Percentiles rank a stretch among this genome's conserved stretches.
Conservation (phyloP, 2,797 vertebrate genomes). For the Siniperca scherzeri region DNA sequence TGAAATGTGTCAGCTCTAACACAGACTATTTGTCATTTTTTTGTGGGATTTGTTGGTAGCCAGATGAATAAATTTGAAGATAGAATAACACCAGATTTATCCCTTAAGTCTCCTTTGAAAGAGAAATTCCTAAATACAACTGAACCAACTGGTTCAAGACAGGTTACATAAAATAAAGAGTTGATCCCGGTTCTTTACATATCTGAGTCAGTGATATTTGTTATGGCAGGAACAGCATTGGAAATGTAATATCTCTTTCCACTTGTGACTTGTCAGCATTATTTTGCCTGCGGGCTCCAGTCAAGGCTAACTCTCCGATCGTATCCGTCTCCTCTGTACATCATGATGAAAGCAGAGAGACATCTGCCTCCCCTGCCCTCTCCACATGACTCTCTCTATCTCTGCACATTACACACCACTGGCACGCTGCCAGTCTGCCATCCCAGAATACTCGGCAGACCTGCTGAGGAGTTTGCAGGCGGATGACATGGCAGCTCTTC, state of each 20-base stretch:
- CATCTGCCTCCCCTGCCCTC: conserved; percentile 24
- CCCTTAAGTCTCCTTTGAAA: conserved; percentile 32
- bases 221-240: conserved; percentile 47
- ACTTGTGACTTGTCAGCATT: conserved; percentile 58
- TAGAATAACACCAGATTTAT: conserved; percentile 17
- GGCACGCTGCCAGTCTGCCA: conserved; percentile 63
- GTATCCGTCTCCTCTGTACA: conserved; percentile 35
- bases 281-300: conserved; percentile 27
- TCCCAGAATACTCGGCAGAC: conserved; percentile 72
- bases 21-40: neutral
- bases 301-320: conserved; percentile 23
- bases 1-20: neutral
- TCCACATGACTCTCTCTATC: conserved; percentile 24
- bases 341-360: conserved; percentile 41
- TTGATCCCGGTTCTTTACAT: conserved; percentile 22
- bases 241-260: conserved; percentile 34
- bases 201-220: conserved; percentile 46
- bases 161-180: conserved; percentile 23
- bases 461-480: conserved; percentile 58
- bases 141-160: conserved; percentile 12
- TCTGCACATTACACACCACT: conserved; percentile 44
- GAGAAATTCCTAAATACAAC: conserved; percentile 29
- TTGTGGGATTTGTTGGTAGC: neutral
- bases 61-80: conserved; percentile 4
- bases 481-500: conserved; percentile 65